These are phyloP conservation scores for Caenorhabditis inopinata DNA, from an alignment of 1,140 invertebrate genomes.

Conservation along the genomic window DNA sequence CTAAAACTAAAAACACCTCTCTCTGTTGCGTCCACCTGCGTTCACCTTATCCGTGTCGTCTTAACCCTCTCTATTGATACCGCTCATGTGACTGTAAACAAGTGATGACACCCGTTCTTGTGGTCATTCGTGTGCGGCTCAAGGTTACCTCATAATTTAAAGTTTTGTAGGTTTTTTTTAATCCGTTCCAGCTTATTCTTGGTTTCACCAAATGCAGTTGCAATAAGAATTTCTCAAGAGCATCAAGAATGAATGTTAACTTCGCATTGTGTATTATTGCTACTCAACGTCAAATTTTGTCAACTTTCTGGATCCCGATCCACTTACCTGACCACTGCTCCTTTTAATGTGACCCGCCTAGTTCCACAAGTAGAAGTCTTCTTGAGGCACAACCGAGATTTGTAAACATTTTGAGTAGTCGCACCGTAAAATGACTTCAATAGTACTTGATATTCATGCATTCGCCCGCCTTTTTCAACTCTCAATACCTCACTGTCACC, in stretches of 20 bases:
- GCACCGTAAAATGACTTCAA: slow-evolving; percentile 29
- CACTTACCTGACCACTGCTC: neutral
- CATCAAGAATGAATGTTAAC: too few species aligned
- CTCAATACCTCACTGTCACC: neutral
- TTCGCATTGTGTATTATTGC: too few species aligned
- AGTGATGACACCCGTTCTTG: slow-evolving; percentile 18
- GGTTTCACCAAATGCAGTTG: too few species aligned
- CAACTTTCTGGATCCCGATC: too few species aligned
- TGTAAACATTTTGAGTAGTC: slow-evolving; percentile 27
- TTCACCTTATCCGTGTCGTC: slow-evolving; percentile 10
- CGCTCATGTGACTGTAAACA: neutral
- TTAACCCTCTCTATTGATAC: slow-evolving; percentile 16
- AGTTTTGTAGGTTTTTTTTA: too few species aligned
- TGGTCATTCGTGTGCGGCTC: neutral
- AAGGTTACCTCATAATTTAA: neutral
- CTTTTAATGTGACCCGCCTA: slow-evolving; percentile 24
- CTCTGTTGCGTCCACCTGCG: neutral
- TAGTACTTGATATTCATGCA: slow-evolving; percentile 33
- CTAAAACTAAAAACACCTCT: slow-evolving; percentile 29
- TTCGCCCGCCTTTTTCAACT: neutral
- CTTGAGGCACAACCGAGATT: slow-evolving; percentile 25
- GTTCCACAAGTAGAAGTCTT: slow-evolving; percentile 25
- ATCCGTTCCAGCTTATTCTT: too few species aligned
- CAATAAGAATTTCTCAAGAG: too few species aligned
- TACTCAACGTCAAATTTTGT: too few species aligned